Percentiles rank a stretch among this genome's conserved stretches.
Evolutionary conservation across 2,888 invertebrate genomes (phyloP).

Genomic region (Tiliacea aurago): DNA sequence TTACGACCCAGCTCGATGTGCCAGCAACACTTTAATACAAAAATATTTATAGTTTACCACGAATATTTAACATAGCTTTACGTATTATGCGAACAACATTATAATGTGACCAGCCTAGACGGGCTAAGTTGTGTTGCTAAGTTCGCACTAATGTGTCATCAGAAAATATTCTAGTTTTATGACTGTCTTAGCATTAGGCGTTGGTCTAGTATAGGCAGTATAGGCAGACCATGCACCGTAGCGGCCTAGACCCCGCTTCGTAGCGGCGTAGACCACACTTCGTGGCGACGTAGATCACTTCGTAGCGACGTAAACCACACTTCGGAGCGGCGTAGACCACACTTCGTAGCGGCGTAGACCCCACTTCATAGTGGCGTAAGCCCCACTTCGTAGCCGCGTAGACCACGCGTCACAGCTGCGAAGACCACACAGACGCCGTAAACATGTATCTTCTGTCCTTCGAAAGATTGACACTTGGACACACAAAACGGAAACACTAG

Average conservation of each 20-base stretch:
- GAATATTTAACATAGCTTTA: conserved; percentile 31
- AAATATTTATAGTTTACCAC: conserved; percentile 34
- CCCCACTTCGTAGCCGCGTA: not conserved
- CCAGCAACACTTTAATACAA: conserved; percentile 15
- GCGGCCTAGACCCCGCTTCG: not conserved
- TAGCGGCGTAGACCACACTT: not conserved
- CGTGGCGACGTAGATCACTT: no score
- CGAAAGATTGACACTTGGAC: not conserved
- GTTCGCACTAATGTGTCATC: conserved; percentile 9
- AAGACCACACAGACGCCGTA: no score
- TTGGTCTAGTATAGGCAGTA: no score
- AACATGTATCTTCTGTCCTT: no score
- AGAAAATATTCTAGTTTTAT: not conserved
- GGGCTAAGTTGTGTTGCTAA: not conserved
- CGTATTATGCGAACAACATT: conserved; percentile 14
- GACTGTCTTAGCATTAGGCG: not conserved
- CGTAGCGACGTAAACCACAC: not conserved
- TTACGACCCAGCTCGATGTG: conserved; percentile 35
- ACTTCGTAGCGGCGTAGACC: not conserved
- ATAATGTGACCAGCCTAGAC: conserved; percentile 5
- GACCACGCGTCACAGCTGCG: not conserved
- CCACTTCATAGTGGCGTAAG: not conserved
- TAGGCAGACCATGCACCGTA: not conserved
- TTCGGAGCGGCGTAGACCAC: not conserved
- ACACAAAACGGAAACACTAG: not conserved